phyloP scores from a whole-genome alignment of 2,797 vertebrate genomes.

The Orientallactaga sibirica region DNA sequence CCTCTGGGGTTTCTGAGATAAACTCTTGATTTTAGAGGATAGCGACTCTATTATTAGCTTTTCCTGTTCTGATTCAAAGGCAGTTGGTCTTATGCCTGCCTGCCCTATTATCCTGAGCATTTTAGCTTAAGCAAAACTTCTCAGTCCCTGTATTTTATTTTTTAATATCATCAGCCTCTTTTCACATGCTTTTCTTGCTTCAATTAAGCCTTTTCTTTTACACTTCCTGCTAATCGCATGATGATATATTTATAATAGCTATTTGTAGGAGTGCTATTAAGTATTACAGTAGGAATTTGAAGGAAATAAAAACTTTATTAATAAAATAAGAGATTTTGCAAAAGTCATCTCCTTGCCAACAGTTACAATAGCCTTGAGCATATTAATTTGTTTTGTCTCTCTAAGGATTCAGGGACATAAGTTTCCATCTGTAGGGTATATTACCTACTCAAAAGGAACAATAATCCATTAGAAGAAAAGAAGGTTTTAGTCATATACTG shows the following conservation, averaged over 20 bases:
- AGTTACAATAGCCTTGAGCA: constrained; percentile 32
- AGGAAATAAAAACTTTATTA: constrained; percentile 74
- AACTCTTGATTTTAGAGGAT: background rate
- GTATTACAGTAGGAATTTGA: constrained; percentile 31
- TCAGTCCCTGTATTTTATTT: constrained; percentile 61
- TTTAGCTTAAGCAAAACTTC: constrained; percentile 23
- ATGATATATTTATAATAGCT: constrained; percentile 61
- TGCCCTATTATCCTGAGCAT: background rate
- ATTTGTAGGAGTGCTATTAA: constrained; percentile 56
- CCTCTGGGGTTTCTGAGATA: background rate
- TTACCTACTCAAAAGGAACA: constrained; percentile 12
- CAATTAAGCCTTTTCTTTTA: constrained; percentile 64
- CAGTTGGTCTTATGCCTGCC: background rate
- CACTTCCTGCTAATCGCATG: constrained; percentile 55
- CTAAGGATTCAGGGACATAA: background rate
- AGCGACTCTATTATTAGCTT: background rate
- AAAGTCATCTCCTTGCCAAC: constrained; percentile 52
- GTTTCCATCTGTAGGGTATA: constrained; percentile 1
- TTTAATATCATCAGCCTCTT: constrained; percentile 72
- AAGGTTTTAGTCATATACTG: background rate
- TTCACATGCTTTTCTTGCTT: constrained; percentile 53
- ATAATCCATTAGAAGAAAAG: constrained; percentile 38
- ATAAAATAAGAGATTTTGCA: constrained; percentile 65
- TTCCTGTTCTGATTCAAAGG: background rate
- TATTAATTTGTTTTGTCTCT: constrained; percentile 25